Conservation (phyloP, 2,113 vertebrate species). For the Macroglossus sobrinus region DNA sequence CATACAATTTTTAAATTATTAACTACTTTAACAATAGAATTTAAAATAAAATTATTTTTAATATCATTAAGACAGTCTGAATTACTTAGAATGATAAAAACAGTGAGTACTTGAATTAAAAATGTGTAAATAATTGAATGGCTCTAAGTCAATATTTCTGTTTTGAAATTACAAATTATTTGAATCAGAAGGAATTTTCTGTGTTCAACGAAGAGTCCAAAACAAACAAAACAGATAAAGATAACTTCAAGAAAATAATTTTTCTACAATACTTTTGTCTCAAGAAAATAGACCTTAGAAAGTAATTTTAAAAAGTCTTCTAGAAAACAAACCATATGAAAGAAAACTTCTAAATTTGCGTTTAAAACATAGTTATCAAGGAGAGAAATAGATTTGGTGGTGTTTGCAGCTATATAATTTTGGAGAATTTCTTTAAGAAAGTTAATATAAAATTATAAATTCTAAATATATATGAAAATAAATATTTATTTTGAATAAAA, state of each 20-base stretch:
- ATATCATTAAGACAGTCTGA: neutral
- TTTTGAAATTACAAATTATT: neutral
- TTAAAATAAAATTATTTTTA: neutral
- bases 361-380: neutral
- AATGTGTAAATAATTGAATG: neutral
- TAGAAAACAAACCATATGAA: neutral
- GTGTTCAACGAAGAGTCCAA: neutral
- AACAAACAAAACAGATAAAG: neutral
- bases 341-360: neutral
- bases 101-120: neutral
- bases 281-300: neutral
- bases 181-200: neutral
- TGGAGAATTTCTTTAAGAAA: neutral
- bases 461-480: neutral
- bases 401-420: neutral
- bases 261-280: neutral
- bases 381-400: neutral
- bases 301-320: neutral
- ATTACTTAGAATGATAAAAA: slow-evolving; percentile 1
- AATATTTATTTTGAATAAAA: neutral
- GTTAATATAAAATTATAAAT: neutral
- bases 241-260: neutral
- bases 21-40: neutral
- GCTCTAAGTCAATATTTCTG: neutral
- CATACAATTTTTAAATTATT: neutral